A percentile compares a stretch with the other conserved stretches of the same genome.
These are phyloP conservation scores for Hydrocynus forskahlii DNA, from an alignment of 2,797 vertebrate genomes.

Conservation along the genomic window DNA sequence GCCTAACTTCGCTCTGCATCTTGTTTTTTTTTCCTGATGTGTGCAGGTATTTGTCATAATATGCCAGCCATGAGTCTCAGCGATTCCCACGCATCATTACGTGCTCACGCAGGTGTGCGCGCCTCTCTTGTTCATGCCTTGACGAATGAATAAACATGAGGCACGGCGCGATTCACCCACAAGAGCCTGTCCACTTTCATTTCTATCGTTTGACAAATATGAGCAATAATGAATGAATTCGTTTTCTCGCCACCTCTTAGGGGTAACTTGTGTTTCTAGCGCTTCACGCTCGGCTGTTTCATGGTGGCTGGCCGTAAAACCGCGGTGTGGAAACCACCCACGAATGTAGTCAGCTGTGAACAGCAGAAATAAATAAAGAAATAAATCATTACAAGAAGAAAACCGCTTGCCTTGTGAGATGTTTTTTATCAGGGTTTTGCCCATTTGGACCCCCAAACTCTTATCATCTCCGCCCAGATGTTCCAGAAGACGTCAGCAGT, in stretches of 20 bases:
- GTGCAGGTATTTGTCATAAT: constrained; percentile 16
- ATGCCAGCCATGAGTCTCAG: background rate
- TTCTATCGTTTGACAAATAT: constrained; percentile 50
- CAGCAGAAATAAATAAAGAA: constrained; percentile 6
- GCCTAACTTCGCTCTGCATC: background rate
- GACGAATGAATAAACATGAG: constrained; percentile 49
- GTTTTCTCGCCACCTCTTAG: constrained; percentile 49
- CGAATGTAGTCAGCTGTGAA: constrained; percentile 36
- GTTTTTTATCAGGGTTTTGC: background rate
- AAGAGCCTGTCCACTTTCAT: constrained; percentile 50
- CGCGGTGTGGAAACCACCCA: constrained; percentile 27
- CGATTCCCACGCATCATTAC: constrained; percentile 35
- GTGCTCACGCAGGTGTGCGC: constrained; percentile 39
- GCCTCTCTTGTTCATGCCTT: constrained; percentile 25
- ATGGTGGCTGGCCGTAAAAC: constrained; percentile 41
- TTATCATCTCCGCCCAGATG: constrained; percentile 44
- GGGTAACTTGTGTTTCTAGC: constrained; percentile 42
- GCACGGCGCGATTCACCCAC: constrained; percentile 29
- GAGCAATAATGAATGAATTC: constrained; percentile 53
- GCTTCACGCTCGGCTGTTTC: constrained; percentile 45
- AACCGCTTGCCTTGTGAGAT: background rate
- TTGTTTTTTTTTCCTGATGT: background rate
- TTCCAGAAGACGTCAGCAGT: constrained; percentile 28
- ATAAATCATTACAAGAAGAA: constrained; percentile 3
- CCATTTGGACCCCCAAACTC: constrained; percentile 6